These are phyloP conservation scores for Adelges cooleyi DNA, from an alignment of 1,140 invertebrate species.

Conservation along the genomic window DNA sequence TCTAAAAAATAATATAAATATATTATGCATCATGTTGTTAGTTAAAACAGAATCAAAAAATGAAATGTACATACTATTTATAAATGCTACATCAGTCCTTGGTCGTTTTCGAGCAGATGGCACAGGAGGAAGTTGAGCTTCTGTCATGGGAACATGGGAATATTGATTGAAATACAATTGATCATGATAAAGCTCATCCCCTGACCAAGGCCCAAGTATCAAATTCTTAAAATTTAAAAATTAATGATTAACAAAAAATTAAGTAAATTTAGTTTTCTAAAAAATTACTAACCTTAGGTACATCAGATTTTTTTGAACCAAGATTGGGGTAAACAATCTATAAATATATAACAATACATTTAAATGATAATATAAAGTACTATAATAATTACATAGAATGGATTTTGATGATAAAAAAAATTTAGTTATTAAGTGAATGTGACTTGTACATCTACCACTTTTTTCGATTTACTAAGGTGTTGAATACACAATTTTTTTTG, in stretches of 20 bases:
- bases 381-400: too few species aligned
- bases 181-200: conserved; percentile 16
- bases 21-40: too few species aligned
- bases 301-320: conserved; percentile 27
- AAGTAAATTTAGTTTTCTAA: neutral
- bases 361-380: too few species aligned
- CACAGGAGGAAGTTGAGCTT: conserved; percentile 29
- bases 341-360: conserved; percentile 1
- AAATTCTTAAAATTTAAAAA: neutral
- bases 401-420: too few species aligned
- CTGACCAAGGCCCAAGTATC: conserved; percentile 24
- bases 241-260: too few species aligned
- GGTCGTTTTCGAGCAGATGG: conserved; percentile 16
- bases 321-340: conserved; percentile 24
- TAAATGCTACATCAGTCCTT: conserved; percentile 20
- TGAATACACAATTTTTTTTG: too few species aligned
- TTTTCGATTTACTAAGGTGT: too few species aligned
- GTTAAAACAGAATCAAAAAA: too few species aligned
- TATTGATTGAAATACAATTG: conserved; percentile 20
- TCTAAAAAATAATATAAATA: neutral
- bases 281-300: conserved; percentile 16
- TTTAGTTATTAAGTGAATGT: too few species aligned
- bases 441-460: too few species aligned
- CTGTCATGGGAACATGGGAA: conserved; percentile 22
- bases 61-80: conserved; percentile 8